Evolutionary conservation across 2,888 invertebrate genomes (phyloP).

Genomic region (Agelastica alni): DNA sequence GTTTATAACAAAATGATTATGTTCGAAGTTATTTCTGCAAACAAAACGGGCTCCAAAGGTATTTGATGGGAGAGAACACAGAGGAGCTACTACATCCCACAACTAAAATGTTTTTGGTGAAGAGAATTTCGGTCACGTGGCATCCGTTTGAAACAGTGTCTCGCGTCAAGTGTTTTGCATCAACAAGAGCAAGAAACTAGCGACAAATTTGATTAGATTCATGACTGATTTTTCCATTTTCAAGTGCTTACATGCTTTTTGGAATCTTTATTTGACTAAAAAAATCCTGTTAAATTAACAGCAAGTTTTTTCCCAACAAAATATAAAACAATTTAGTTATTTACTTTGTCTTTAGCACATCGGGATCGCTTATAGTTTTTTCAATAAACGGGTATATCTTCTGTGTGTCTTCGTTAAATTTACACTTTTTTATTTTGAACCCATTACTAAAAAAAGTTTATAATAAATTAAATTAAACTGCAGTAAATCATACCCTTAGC

Average conservation of each 20-base stretch:
- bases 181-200: constrained; percentile 8
- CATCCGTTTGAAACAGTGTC: constrained; percentile 46
- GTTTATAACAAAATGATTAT: constrained; percentile 31
- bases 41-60: constrained; percentile 34
- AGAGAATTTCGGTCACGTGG: constrained; percentile 51
- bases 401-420: too few species aligned
- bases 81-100: constrained; percentile 33
- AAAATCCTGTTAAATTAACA: too few species aligned
- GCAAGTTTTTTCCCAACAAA: too few species aligned
- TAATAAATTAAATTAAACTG: too few species aligned
- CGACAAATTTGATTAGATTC: constrained; percentile 15
- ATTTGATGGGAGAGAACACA: constrained; percentile 34
- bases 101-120: constrained; percentile 34
- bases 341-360: too few species aligned
- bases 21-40: constrained; percentile 34
- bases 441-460: too few species aligned
- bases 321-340: too few species aligned
- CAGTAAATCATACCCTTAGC: too few species aligned
- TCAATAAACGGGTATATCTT: too few species aligned
- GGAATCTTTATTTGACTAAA: not conserved
- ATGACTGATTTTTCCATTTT: constrained; percentile 3
- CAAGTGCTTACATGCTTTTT: not conserved
- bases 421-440: too few species aligned
- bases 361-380: too few species aligned
- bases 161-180: constrained; percentile 16